These are phyloP conservation scores for Physeter macrocephalus DNA, from an alignment of 2,113 vertebrate species.

Conservation along the genomic window DNA sequence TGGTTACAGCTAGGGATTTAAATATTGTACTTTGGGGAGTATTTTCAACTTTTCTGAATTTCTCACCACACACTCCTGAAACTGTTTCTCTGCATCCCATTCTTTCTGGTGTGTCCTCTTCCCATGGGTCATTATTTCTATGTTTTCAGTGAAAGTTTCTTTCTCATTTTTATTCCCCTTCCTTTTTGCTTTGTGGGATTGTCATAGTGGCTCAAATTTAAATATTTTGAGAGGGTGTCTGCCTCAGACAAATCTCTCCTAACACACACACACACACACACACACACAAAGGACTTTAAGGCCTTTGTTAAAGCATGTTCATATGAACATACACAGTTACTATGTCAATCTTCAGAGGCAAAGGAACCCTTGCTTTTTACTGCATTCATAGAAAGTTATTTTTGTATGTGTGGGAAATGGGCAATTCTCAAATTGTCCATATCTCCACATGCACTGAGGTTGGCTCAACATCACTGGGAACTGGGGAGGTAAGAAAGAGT, in stretches of 20 bases:
- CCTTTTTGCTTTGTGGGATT: background rate
- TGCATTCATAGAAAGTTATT: background rate
- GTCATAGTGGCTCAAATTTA: background rate
- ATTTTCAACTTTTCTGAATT: constrained; percentile 19
- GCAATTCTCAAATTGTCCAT: background rate
- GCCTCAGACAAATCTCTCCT: background rate
- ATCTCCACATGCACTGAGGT: background rate
- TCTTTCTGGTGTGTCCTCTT: background rate
- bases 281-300: background rate
- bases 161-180: background rate
- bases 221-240: background rate
- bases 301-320: background rate
- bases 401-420: background rate
- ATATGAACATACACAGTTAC: background rate
- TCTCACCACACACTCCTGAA: background rate
- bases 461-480: background rate
- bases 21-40: background rate
- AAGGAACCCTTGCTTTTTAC: background rate
- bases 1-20: background rate
- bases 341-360: background rate
- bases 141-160: background rate
- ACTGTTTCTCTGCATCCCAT: background rate
- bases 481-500: background rate
- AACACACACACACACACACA: background rate
- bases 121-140: background rate